Evolutionary conservation across 2,888 invertebrate species (phyloP).

Genomic region (Spilarctia lutea): DNA sequence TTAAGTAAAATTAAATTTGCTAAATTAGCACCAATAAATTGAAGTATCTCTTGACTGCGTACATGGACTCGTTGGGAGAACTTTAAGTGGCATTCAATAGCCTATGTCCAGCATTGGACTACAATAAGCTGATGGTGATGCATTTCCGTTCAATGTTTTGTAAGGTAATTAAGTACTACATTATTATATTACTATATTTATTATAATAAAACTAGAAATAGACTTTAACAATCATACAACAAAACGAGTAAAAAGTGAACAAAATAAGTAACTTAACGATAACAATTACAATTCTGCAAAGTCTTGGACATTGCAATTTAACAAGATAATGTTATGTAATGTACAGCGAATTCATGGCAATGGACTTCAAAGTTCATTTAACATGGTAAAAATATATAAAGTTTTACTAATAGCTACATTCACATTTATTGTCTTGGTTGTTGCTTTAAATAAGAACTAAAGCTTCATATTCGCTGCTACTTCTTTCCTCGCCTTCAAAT

Average conservation of each 20-base stretch:
- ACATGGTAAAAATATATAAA: not conserved
- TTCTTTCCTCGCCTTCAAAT: conserved; percentile 89
- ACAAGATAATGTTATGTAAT: not conserved
- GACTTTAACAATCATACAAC: not conserved
- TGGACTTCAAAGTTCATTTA: not conserved
- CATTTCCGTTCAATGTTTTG: not conserved
- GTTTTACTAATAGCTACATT: not conserved
- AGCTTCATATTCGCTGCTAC: conserved; percentile 89
- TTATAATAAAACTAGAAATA: not conserved
- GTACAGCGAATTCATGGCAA: not conserved
- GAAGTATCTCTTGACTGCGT: too few species aligned
- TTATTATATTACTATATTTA: not conserved
- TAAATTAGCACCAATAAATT: too few species aligned
- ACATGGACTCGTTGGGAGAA: too few species aligned
- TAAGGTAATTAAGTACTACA: not conserved
- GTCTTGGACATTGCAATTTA: not conserved
- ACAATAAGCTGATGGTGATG: too few species aligned
- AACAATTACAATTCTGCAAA: not conserved
- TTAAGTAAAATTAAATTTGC: too few species aligned
- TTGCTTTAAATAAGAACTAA: conserved; percentile 81
- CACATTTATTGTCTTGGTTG: not conserved
- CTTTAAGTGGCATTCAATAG: too few species aligned
- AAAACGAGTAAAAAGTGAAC: not conserved
- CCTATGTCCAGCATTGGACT: too few species aligned
- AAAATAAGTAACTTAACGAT: not conserved